Evolutionary conservation across 2,888 invertebrate species (phyloP), one percentile per base, ranked within the genome.

Genomic region (Micoletzkya japonica): DNA sequence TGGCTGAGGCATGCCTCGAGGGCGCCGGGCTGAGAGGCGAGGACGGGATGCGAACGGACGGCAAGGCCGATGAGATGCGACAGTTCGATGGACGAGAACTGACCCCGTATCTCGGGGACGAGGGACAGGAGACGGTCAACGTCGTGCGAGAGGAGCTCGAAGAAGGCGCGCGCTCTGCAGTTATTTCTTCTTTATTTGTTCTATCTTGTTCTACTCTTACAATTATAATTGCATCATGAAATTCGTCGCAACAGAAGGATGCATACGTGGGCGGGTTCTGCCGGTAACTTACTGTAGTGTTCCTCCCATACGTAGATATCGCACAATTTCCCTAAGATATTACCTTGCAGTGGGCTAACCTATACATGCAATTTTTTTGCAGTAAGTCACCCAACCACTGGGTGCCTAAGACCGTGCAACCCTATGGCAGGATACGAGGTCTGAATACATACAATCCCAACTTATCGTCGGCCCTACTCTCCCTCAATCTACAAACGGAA

Each of bases 51-150:
- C 89, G 90, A 86, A 89, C 91, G 82, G 89, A 92, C 84, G 90
- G 91, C 89, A 49, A 93, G 91, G 72, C 59, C 76, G 34, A 76
- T 63, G 28, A 81, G 68, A 64, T 76, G 70, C 17, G 73, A 67
- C 86, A 95, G 93, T 86, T 95, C 94, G 82, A 92, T 88, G 86
- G 93, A 92, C 0, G 92, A 91, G 87, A 93, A 94, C 86, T 92
- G 91, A 0, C 93, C 90, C 1, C 95, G 94, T 30, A 77, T 75
- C 58, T 82, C 84, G 7, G 78, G 75, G 34, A 85, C 74, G 6
- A 78, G 72, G 17, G 78, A 75, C 30, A 84, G 69, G 14, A 85
- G 70, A 91, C 90, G 73, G 54, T 83, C 82, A 1, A 81, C 79
- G 36, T 79, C 79, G 49, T 78, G 72, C 17, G 76, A 72, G 14